Conservation (phyloP, 2,888 invertebrate genomes). For the Podotricha telesiphe region DNA sequence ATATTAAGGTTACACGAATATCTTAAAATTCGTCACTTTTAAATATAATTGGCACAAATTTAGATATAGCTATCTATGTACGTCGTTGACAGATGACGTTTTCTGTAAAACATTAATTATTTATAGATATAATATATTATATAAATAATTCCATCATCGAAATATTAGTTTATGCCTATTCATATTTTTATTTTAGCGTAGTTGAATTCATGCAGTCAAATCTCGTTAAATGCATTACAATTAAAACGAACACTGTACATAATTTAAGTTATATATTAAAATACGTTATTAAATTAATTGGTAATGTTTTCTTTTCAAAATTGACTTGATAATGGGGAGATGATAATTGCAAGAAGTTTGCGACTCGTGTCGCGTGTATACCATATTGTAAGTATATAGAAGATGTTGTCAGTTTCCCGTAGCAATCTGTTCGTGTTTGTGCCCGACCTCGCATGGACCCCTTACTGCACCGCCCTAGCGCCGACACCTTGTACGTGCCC, state of each 20-base stretch:
- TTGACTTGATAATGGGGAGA: conserved; percentile 60
- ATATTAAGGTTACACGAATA: conserved; percentile 57
- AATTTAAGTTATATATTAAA: conserved; percentile 45
- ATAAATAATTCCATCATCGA: conserved; percentile 32
- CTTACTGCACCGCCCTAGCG: conserved; percentile 50
- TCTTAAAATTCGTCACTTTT: conserved; percentile 68
- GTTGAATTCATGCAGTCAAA: conserved; percentile 83
- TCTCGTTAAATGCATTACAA: conserved; percentile 83
- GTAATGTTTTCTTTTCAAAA: conserved; percentile 50
- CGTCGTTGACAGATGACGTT: conserved; percentile 55
- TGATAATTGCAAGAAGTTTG: conserved; percentile 50
- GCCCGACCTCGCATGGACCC: conserved; percentile 55
- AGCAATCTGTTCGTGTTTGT: conserved; percentile 58
- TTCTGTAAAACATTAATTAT: conserved; percentile 53
- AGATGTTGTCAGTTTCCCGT: conserved; percentile 67
- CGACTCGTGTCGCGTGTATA: conserved; percentile 43
- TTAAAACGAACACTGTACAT: conserved; percentile 33
- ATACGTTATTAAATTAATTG: conserved; percentile 50
- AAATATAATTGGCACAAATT: conserved; percentile 76
- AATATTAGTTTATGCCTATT: conserved; percentile 37
- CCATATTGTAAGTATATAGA: conserved; percentile 63
- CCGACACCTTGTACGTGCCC: conserved; percentile 39
- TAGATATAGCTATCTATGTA: conserved; percentile 65
- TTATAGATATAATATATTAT: conserved; percentile 45
- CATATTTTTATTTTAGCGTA: conserved; percentile 54